A percentile compares a stretch with the other conserved stretches of the same genome.
These are phyloP conservation scores for Argyresthia albistria DNA, from an alignment of 2,888 invertebrate species.

Conservation along the genomic window DNA sequence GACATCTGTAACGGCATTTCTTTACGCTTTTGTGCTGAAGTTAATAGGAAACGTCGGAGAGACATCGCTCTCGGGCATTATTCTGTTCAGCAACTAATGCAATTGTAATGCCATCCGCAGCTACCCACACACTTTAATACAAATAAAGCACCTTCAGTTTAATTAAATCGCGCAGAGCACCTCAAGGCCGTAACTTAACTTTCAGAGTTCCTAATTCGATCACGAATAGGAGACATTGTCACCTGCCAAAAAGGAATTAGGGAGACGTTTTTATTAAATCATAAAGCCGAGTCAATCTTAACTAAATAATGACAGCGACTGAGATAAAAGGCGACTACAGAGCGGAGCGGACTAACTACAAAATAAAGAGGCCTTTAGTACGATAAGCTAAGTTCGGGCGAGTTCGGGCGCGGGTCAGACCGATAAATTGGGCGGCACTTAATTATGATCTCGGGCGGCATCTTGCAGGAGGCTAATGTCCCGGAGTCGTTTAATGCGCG, in stretches of 20 bases:
- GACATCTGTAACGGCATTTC: constrained; percentile 51
- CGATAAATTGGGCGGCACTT: constrained; percentile 73
- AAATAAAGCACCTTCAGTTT: not conserved
- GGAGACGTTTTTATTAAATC: constrained; percentile 8
- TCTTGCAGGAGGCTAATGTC: constrained; percentile 71
- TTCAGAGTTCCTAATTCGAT: not conserved
- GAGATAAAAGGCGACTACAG: constrained; percentile 61
- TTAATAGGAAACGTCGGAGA: constrained; percentile 46
- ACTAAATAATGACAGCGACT: constrained; percentile 23
- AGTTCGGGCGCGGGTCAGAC: constrained; percentile 63
- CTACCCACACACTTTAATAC: not conserved
- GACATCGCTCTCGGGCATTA: constrained; percentile 21
- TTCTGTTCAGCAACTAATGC: not conserved
- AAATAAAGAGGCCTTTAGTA: constrained; percentile 66
- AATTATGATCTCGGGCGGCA: constrained; percentile 72
- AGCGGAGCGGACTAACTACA: constrained; percentile 56
- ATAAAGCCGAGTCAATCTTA: constrained; percentile 15
- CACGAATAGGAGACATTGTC: not conserved
- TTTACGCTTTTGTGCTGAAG: constrained; percentile 39
- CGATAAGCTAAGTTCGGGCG: constrained; percentile 69
- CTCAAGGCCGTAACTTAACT: not conserved
- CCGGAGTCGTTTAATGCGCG: constrained; percentile 71
- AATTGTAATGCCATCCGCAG: not conserved
- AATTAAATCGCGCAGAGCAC: not conserved
- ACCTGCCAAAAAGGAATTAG: constrained; percentile 4